A percentile compares a stretch with the other conserved stretches of the same genome.
Conservation (phyloP, 1,140 invertebrate species). For the Trichogramma pretiosum region DNA sequence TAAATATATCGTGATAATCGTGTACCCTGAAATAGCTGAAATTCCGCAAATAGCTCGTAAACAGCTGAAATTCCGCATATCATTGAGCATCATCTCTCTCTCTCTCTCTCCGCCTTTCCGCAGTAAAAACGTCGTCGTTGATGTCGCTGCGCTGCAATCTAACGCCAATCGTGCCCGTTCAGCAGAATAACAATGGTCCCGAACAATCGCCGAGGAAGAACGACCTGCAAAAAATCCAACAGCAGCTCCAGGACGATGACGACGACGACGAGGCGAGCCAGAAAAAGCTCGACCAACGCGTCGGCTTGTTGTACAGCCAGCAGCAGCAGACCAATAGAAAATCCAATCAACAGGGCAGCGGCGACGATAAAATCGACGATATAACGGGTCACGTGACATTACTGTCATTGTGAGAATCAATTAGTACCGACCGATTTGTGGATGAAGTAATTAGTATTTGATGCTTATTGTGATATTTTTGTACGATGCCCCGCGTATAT, state of each 20-base stretch:
- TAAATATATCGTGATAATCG: no score
- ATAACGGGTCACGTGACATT: slow-evolving; percentile 15
- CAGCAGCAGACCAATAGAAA: slow-evolving; percentile 17
- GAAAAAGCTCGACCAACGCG: slow-evolving; percentile 17
- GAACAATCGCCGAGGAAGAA: slow-evolving; percentile 3
- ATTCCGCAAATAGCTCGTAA: no score
- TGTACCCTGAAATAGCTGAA: no score
- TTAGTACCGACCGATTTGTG: not conserved
- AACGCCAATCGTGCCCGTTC: slow-evolving; percentile 32
- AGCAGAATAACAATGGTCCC: slow-evolving; percentile 15
- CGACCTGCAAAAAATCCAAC: no score
- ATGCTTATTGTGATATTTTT: no score
- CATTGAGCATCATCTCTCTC: no score
- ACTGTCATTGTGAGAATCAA: not conserved
- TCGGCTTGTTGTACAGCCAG: slow-evolving; percentile 19
- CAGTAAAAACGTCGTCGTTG: slow-evolving; percentile 22
- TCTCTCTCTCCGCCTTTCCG: no score
- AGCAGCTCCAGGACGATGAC: no score
- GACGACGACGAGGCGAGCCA: slow-evolving; percentile 17
- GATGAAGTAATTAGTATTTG: no score
- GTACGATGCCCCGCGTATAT: no score
- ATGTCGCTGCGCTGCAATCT: slow-evolving; percentile 23
- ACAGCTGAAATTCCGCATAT: no score
- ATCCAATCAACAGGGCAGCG: slow-evolving; percentile 23
- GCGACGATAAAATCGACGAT: slow-evolving; percentile 27